Base-by-base conservation (phyloP, 2,888 invertebrate genomes). In the Anagyrus pseudococci region DNA sequence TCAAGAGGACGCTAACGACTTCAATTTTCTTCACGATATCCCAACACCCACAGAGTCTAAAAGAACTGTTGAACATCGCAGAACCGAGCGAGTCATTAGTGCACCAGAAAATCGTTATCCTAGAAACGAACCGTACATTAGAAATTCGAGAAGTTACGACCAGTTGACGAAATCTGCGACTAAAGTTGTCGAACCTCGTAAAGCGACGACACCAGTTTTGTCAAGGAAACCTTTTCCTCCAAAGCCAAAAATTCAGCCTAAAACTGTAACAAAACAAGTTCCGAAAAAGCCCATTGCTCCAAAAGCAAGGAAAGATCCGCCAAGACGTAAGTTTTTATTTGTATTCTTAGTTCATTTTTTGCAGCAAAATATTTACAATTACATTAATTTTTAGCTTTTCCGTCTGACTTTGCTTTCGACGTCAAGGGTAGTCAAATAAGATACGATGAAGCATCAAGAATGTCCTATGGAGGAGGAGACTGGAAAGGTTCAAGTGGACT, bases 101-200 rank as follows among this genome's bases (percentile, higher is more conserved):
- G 67, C 72, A 17, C 63, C 72, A 1, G 70, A 70, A 13, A 68
- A 64, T 37, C 70, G 58, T 29, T 66, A 63, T 49, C 58, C 56
- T 8, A 73, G 64, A 19, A 70, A 60, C 25, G 73, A 69, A 25
- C 57, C 62, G 4, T 68, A 68, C 26, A 71, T 79, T 19, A 73
- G 67, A 10, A 73, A 77, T 19, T 79, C 79, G 0, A 74, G 68
- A 48, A 80, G 80, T 61, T 79, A 71, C 50, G 80, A 79, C 68
- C 78, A 77, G 33, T 70, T 80, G 47, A 68, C 71, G 2, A 78
- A 75, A 54, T 71, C 73, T 2, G 56, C 55, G n/a, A 60, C 13
- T 43, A 66, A 60, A 55, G 26, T 63, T 23, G 63, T 20, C 10
- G 62, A 66, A 20, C 37, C 17, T 41, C 25, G 49, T 40, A 66